These are phyloP conservation scores for Clunio marinus DNA, from an alignment of 2,888 invertebrate species.

Conservation along the genomic window DNA sequence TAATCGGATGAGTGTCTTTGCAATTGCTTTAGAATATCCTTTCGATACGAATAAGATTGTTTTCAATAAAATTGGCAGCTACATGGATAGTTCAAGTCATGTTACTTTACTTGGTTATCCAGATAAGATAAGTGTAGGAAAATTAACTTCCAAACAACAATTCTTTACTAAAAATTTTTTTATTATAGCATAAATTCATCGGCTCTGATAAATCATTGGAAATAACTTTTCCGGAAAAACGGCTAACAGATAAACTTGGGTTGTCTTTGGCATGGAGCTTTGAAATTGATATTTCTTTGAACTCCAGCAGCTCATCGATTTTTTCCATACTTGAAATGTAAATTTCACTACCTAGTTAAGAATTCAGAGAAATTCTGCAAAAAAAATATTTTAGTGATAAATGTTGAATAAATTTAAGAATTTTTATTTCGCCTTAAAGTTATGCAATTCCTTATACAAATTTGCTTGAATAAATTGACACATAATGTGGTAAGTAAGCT, in stretches of 20 bases:
- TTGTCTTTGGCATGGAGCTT: slow-evolving; percentile 50
- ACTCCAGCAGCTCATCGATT: not conserved
- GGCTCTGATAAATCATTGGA: slow-evolving; percentile 43
- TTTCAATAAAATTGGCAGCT: slow-evolving; percentile 51
- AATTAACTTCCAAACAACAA: slow-evolving; percentile 46
- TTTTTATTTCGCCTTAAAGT: too few species aligned
- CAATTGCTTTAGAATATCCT: slow-evolving; percentile 68
- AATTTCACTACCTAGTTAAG: too few species aligned
- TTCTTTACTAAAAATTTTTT: slow-evolving; percentile 40
- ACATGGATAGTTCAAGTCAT: slow-evolving; percentile 45
- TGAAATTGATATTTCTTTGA: slow-evolving; percentile 45
- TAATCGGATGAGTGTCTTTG: slow-evolving; percentile 55
- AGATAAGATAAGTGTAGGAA: slow-evolving; percentile 44
- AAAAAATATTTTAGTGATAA: too few species aligned
- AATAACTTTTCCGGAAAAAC: slow-evolving; percentile 48
- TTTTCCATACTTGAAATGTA: too few species aligned
- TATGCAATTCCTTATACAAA: too few species aligned
- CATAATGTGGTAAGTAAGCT: too few species aligned
- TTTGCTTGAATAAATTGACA: too few species aligned
- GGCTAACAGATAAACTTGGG: slow-evolving; percentile 47
- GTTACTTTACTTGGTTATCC: slow-evolving; percentile 56
- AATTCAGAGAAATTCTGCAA: too few species aligned
- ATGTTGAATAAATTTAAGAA: too few species aligned
- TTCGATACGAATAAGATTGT: slow-evolving; percentile 52
- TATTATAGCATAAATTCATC: slow-evolving; percentile 44